Evolutionary conservation across 2,113 vertebrate species (phyloP).

Genomic region (Anolis carolinensis): DNA sequence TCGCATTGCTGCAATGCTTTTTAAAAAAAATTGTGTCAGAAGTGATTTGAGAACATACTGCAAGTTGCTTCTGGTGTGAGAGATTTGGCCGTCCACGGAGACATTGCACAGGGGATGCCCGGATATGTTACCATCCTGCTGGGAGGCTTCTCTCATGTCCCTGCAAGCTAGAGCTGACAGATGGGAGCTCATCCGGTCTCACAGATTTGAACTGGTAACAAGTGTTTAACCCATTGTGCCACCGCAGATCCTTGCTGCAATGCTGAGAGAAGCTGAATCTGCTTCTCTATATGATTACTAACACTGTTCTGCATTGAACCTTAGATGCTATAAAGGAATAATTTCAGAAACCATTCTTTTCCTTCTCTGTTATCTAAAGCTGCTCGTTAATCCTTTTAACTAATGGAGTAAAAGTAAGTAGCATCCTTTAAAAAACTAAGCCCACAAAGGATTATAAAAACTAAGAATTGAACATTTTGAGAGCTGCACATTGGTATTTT

Average conservation of each 20-base stretch:
- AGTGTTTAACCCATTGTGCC: too few relatives aligned
- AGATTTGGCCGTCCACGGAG: too few relatives aligned
- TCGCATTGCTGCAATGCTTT: neutral
- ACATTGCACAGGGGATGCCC: too few relatives aligned
- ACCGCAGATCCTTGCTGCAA: neutral
- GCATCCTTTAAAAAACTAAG: neutral
- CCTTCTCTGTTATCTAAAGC: neutral
- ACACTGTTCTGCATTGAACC: neutral
- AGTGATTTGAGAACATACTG: too few relatives aligned
- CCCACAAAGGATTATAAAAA: neutral
- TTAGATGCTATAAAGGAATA: neutral
- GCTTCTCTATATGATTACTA: neutral
- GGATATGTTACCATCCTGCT: too few relatives aligned
- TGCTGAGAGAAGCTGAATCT: neutral
- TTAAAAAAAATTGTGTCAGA: too few relatives aligned
- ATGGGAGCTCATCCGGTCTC: too few relatives aligned
- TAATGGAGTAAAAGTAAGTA: neutral
- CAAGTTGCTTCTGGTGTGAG: too few relatives aligned
- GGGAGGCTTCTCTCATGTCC: too few relatives aligned
- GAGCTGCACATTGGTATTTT: conserved; percentile 15
- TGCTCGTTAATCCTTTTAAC: neutral
- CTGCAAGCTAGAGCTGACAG: too few relatives aligned
- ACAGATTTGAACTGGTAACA: too few relatives aligned
- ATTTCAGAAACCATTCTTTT: neutral
- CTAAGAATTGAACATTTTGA: neutral